Conservation (phyloP, 2,888 invertebrate species). For the Linnaemya tessellans region DNA sequence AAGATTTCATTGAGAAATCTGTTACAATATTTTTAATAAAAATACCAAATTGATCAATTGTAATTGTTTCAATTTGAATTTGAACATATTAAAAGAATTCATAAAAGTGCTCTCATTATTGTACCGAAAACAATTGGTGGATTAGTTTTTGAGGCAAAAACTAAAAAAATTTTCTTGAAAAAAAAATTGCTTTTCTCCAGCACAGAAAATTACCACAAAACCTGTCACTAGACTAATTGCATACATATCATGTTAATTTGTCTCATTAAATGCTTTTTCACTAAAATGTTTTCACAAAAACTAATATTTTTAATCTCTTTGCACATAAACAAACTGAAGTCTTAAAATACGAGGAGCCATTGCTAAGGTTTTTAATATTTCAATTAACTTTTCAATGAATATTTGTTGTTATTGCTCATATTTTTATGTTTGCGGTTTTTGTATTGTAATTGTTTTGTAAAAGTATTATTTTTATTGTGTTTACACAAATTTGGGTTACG, state of each 20-base stretch:
- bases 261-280: not conserved
- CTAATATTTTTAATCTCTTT: not conserved
- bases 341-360: not conserved
- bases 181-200: not conserved
- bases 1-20: no score
- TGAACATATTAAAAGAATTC: no score
- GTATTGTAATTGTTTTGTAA: conserved; percentile 41
- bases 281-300: not conserved
- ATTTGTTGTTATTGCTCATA: conserved; percentile 13
- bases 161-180: not conserved
- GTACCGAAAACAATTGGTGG: not conserved
- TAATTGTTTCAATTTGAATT: no score
- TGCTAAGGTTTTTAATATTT: not conserved
- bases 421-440: conserved; percentile 28
- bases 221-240: no score
- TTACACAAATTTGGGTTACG: conserved; percentile 59
- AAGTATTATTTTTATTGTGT: conserved; percentile 38
- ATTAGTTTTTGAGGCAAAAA: not conserved
- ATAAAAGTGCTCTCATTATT: no score
- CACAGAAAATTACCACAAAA: not conserved
- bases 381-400: not conserved
- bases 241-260: not conserved
- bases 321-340: not conserved
- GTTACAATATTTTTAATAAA: no score
- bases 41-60: no score